These are phyloP conservation scores for Tetropium fuscum DNA, from an alignment of 2,888 invertebrate genomes.

Conservation along the genomic window DNA sequence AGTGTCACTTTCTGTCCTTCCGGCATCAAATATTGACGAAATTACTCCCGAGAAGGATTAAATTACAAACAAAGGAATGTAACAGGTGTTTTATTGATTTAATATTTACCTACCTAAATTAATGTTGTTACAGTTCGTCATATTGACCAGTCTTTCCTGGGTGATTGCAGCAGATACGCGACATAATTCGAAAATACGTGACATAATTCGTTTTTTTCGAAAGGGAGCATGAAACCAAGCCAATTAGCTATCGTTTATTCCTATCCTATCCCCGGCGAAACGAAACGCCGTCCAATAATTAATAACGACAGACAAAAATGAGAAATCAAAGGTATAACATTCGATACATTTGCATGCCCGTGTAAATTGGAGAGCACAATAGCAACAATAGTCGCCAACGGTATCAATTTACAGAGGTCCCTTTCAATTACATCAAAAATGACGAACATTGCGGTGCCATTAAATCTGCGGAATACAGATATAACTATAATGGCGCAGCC, in stretches of 20 bases:
- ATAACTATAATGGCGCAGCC: slow-evolving; percentile 56
- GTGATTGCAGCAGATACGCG: too few species aligned
- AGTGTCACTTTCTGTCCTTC: too few species aligned
- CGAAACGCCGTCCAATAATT: slow-evolving; percentile 20
- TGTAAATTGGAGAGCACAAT: slow-evolving; percentile 22
- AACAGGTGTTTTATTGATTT: too few species aligned
- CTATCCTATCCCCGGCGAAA: not conserved
- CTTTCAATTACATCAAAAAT: slow-evolving; percentile 59
- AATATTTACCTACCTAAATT: too few species aligned
- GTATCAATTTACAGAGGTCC: slow-evolving; percentile 54
- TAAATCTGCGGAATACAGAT: slow-evolving; percentile 60
- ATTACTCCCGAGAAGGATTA: too few species aligned
- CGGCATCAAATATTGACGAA: too few species aligned
- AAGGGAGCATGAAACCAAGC: not conserved
- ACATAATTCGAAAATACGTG: too few species aligned
- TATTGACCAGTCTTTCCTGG: too few species aligned
- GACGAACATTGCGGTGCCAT: slow-evolving; percentile 56
- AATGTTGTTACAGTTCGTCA: too few species aligned
- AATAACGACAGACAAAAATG: slow-evolving; percentile 15
- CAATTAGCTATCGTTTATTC: not conserved
- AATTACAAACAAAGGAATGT: too few species aligned
- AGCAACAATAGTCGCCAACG: slow-evolving; percentile 35
- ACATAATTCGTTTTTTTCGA: too few species aligned
- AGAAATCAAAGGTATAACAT: slow-evolving; percentile 20
- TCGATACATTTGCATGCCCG: slow-evolving; percentile 24